Evolutionary conservation across 2,888 invertebrate species (phyloP), one percentile per base, ranked within the genome.

Genomic region (Drosophila sordidula): DNA sequence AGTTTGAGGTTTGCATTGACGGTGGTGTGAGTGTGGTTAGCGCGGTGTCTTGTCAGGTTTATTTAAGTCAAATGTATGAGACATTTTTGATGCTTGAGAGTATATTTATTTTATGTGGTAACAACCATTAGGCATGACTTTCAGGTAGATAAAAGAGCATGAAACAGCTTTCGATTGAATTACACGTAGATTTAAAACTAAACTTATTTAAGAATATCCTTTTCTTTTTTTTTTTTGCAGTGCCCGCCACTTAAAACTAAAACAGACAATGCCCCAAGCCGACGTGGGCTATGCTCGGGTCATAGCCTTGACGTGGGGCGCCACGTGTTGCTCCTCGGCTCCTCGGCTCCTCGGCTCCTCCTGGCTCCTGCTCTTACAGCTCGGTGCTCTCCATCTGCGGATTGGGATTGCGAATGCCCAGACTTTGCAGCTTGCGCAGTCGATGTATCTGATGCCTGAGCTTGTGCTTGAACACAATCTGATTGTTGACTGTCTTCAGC

Each of bases 381-480:
- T 89, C 86, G 0, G 82, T 85, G 63, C 75, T 87, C 45, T 78
- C 76, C 78, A 80, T 77, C 12, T 88, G 68, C 0, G 89, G 89
- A 79, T 75, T 84, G 54, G 84, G 74, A 58, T 88, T 89, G 39
- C 66, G 70, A 39, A 88, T 80, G 14, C 89, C 87, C 49, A 83
- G 34, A 9, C 55, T 76, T 36, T 70, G 78, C 14, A 88, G 63
- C 38, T 75, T 79, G 12, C 77, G 73, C 9, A 89, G 58, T 9
- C 85, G 81, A 44, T 75, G 66, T 9, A 90, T 80, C 47, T 87
- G 78, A 50, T 76, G 67, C 18, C 73, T 69, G 0, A 89, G 65
- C 56, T 89, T 87, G 38, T 80, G 76, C 58, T 87, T 87, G 45
- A 89, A 89, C 16, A 72, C 56, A 45, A 89, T 64, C 66, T 87